phyloP scores from a whole-genome alignment of 2,888 invertebrate genomes.

The Lithophane leautieri region DNA sequence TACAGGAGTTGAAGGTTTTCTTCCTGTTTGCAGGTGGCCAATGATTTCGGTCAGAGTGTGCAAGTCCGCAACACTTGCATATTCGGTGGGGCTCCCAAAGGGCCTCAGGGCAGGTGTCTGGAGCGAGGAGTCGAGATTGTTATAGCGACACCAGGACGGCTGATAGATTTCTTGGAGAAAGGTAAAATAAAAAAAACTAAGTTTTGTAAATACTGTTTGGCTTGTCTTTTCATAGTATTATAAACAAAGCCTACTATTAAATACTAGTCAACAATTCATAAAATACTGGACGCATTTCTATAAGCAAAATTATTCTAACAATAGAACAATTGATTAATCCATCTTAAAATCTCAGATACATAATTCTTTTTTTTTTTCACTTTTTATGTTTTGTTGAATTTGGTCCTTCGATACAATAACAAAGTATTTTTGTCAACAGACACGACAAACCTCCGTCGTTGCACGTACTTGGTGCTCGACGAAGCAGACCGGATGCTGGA shows the following conservation, averaged over 20 bases:
- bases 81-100: constrained; percentile 99
- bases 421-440: constrained; percentile 73
- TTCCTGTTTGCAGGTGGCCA: constrained; percentile 93
- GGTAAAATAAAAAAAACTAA: constrained; percentile 73
- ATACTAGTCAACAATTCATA: background rate
- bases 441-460: constrained; percentile 95
- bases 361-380: background rate
- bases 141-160: constrained; percentile 98
- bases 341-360: background rate
- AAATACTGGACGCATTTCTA: background rate
- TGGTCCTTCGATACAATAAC: background rate
- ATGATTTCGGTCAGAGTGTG: constrained; percentile 97
- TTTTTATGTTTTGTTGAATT: background rate
- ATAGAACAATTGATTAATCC: background rate
- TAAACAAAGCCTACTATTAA: background rate
- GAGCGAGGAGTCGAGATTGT: constrained; percentile 98
- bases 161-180: constrained; percentile 98
- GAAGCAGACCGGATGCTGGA: constrained; percentile 99
- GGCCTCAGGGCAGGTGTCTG: constrained; percentile 96
- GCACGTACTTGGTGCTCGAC: constrained; percentile 96
- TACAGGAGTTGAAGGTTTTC: constrained; percentile 8
- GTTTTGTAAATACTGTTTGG: background rate
- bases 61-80: constrained; percentile 97
- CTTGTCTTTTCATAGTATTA: constrained; percentile 3
- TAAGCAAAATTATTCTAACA: background rate